Base-by-base conservation (phyloP, 2,113 vertebrate genomes). In the Corapipo altera region DNA sequence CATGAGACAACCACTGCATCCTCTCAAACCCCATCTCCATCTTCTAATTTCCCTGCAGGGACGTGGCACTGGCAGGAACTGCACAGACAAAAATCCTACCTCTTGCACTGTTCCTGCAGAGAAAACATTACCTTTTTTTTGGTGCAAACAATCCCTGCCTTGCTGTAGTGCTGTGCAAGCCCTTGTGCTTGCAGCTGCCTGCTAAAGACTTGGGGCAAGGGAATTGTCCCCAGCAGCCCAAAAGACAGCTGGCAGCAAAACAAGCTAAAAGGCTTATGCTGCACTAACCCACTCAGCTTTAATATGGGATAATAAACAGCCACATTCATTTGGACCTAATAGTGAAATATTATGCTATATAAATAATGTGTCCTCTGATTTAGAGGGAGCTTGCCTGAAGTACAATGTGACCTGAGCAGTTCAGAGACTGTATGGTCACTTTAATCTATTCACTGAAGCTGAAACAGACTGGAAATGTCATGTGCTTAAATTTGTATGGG, bases 401-500 rank as follows among this genome's bases (percentile, higher is more conserved):
- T 91, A 28, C 58, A 54, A 74, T 61, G 33, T 80, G 88, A 85
- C 71, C 80, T 21, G 59, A 88, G 54, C 61, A 46, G 44, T 79
- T 85, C 85, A 88, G 82, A 85, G 64, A 39, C 49, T 84, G 67
- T 20, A 88, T 0, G 0, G 79, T 70, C 91, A 86, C 64, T 96
- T 91, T 74, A 95, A 91, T 90, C 71, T 88, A 20, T n/a, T 51
- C 79, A 93, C 33, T 70, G 83, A 93, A 91, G 88, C 76, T 80
- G 83, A 92, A 96, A 90, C 71, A 92, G 72, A 61, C 75, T 92
- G 85, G 51, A 91, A 93, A 93, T 77, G 75, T 76, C 23, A 3
- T 70, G 44, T 85, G 64, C 67, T 76, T 88, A 37, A 85, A 94
- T 78, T 66, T 65, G 35, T 22, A 48, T 11, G 6, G n/a, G 30